These are phyloP conservation scores for Oryzaephilus surinamensis DNA, from an alignment of 1,140 invertebrate species.

Conservation along the genomic window DNA sequence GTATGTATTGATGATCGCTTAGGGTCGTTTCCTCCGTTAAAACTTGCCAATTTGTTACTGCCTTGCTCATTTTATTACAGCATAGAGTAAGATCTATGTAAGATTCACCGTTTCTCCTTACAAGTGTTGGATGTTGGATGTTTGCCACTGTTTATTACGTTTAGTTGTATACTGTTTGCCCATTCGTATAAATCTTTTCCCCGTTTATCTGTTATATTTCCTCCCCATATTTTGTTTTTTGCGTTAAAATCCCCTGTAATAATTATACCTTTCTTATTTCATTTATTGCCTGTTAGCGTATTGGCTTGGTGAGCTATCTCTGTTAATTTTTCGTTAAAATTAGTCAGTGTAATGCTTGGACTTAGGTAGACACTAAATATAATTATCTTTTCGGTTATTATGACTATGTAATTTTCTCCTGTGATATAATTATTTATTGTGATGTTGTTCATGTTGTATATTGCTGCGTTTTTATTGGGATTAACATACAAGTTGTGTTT, in stretches of 20 bases:
- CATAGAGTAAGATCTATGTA: background rate
- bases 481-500: too few species aligned
- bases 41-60: background rate
- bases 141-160: background rate
- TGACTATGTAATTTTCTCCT: too few species aligned
- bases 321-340: too few species aligned
- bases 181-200: background rate
- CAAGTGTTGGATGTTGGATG: background rate
- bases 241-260: background rate
- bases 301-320: too few species aligned
- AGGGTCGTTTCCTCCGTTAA: background rate
- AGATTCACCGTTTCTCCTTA: background rate
- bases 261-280: background rate
- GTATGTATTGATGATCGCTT: background rate
- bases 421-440: too few species aligned
- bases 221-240: background rate
- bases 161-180: background rate
- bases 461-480: too few species aligned
- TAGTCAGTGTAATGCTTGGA: too few species aligned
- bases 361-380: too few species aligned
- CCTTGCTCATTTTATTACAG: background rate
- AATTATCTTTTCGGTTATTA: too few species aligned
- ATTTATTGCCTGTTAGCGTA: too few species aligned
- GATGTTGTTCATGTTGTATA: too few species aligned
- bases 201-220: background rate